These are phyloP conservation scores for Cydia amplana DNA, from an alignment of 1,140 invertebrate species.

Conservation along the genomic window DNA sequence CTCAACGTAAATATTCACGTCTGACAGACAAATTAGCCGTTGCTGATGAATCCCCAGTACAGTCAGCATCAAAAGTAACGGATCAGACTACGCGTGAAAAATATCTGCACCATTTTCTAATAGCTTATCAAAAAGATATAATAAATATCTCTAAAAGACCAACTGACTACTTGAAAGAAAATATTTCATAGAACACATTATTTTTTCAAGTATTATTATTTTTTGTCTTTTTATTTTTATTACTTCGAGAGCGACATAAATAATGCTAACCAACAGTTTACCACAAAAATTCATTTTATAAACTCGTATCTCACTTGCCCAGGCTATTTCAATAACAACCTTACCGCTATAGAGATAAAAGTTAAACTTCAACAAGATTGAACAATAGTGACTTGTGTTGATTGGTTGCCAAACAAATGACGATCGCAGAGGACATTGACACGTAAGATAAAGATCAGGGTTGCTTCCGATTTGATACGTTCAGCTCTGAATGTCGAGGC, in stretches of 20 bases:
- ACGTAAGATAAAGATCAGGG: background rate
- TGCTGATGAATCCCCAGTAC: background rate
- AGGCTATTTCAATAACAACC: background rate
- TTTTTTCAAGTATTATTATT: no score
- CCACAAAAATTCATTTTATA: background rate
- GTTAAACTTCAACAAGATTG: background rate
- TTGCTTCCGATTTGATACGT: background rate
- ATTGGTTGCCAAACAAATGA: conserved; percentile 18
- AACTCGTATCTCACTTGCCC: background rate
- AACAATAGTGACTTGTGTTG: background rate
- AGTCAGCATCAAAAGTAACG: no score
- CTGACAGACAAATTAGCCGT: background rate
- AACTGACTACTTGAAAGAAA: no score
- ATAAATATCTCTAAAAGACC: no score
- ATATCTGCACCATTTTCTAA: no score
- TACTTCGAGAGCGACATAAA: no score
- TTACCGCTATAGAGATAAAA: background rate
- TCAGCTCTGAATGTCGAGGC: background rate
- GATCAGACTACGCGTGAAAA: no score
- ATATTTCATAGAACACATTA: no score
- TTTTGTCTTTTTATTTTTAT: no score
- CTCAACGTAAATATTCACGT: background rate
- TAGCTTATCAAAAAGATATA: no score
- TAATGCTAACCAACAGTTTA: no score
- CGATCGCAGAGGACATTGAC: conserved; percentile 26